Evolutionary conservation across 2,113 vertebrate species (phyloP), one percentile per base, ranked within the genome.

Genomic region (Maccullochella peelii): DNA sequence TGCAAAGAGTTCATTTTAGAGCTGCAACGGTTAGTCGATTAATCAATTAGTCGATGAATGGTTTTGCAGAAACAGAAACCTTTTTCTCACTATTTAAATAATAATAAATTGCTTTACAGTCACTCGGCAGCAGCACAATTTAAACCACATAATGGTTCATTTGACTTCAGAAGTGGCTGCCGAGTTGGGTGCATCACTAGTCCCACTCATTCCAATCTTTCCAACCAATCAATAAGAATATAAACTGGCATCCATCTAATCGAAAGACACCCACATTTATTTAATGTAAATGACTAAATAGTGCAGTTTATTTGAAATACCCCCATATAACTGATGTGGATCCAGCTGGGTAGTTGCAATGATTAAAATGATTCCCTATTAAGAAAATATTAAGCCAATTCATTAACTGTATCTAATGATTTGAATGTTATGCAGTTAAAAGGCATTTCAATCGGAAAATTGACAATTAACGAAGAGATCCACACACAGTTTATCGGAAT

Each of bases 321-420:
- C 3, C 5, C 15, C 27, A 73, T 7, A 1, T 36, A 16, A n/a
- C n/a, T 50, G 62, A 58, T 77, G 69, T 65, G 40, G 55, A 73
- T 87, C 71, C 78, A 81, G 65, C 36, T 75, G 73, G 47, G 68
- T 65, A 23, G 65, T 33, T 75, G 27, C 27, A 57, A 10, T 71
- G 44, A 71, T 66, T 44, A 55, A 59, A 36, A 78, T 30, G 1
- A 77, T 36, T 27, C 23, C 49, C 25, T 38, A 73, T 63, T 44
- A 74, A 63, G 7, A 69, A 84, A 78, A 62, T 63, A 71, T 40
- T 38, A 66, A 74, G 27, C n/a, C 38, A 70, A 42, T 79, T 77
- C 50, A 83, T 84, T 67, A 81, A 58, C 52, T 83, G 23, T 20
- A 30, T 77, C 72, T 65, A 73, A 85, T 82, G 40, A 76, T 87